Evolutionary conservation across 2,113 vertebrate species (phyloP).

Genomic region (Narcine bancroftii): DNA sequence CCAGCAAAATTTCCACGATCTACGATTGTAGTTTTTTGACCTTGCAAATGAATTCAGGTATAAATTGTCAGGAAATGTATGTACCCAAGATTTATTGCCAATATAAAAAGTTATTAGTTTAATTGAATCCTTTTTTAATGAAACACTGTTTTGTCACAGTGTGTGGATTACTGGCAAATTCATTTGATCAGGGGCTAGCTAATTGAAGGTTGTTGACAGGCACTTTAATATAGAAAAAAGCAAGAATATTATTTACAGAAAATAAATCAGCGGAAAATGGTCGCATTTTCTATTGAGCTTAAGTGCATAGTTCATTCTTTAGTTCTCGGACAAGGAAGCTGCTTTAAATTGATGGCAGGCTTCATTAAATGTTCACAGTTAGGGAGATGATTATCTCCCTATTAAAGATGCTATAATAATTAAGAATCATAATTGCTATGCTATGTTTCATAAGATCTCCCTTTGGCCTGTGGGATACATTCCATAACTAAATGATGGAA

Average conservation of each 20-base stretch:
- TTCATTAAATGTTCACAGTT: too few relatives aligned
- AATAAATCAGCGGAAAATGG: slow-evolving; percentile 20
- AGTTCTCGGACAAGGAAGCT: slow-evolving; percentile 1
- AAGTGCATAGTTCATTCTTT: background rate
- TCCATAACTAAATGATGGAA: background rate
- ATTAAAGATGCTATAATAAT: background rate
- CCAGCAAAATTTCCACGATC: background rate
- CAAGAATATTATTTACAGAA: slow-evolving; percentile 1
- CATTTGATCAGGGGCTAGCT: background rate
- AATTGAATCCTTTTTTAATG: slow-evolving; percentile 17
- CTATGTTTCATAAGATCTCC: background rate
- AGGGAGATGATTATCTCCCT: slow-evolving; percentile 3
- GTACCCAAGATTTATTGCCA: background rate
- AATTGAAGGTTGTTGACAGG: background rate
- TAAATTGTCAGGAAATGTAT: background rate
- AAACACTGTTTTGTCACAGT: slow-evolving; percentile 8
- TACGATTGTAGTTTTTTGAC: background rate
- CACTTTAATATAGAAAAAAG: background rate
- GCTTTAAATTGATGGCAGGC: too few relatives aligned
- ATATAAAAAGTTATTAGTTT: slow-evolving; percentile 15
- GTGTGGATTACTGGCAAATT: background rate
- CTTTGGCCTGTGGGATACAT: background rate
- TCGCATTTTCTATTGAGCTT: background rate
- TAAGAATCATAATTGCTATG: background rate
- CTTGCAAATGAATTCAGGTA: background rate